phyloP scores from a whole-genome alignment of 2,888 invertebrate species.

The Ophion ellenae region DNA sequence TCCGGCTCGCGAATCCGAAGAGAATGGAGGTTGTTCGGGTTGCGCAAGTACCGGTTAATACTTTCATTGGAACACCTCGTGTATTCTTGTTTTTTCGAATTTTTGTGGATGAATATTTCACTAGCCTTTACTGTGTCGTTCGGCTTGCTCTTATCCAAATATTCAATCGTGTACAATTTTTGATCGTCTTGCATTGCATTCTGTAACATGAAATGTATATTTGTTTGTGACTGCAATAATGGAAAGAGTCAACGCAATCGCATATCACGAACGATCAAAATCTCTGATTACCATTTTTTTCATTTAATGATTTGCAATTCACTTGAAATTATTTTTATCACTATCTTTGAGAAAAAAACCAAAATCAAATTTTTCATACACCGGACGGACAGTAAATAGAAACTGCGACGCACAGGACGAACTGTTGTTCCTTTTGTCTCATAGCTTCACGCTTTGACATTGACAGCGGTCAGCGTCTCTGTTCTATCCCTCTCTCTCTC shows the following conservation, averaged over 20 bases:
- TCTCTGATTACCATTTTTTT: too few relatives aligned
- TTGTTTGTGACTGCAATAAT: background rate
- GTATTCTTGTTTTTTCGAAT: background rate
- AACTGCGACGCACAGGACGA: too few relatives aligned
- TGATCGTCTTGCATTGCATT: background rate
- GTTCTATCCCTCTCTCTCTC: too few relatives aligned
- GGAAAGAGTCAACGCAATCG: background rate
- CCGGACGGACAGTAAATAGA: too few relatives aligned
- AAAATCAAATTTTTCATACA: too few relatives aligned
- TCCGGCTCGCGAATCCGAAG: background rate
- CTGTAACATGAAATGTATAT: background rate
- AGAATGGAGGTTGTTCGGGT: slow-evolving; percentile 3
- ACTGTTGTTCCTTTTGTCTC: too few relatives aligned
- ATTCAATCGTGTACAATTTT: background rate
- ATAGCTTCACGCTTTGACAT: too few relatives aligned
- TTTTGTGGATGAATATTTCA: background rate
- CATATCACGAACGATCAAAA: too few relatives aligned
- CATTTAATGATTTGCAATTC: too few relatives aligned
- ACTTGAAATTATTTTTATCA: too few relatives aligned
- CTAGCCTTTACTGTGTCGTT: background rate
- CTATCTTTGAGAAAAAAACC: too few relatives aligned
- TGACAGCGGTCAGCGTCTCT: too few relatives aligned
- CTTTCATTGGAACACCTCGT: slow-evolving; percentile 4
- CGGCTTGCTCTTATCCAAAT: background rate
- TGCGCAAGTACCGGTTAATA: background rate